These are phyloP conservation scores for Onychomys arenicola DNA, from an alignment of 2,797 vertebrate species.

Conservation along the genomic window DNA sequence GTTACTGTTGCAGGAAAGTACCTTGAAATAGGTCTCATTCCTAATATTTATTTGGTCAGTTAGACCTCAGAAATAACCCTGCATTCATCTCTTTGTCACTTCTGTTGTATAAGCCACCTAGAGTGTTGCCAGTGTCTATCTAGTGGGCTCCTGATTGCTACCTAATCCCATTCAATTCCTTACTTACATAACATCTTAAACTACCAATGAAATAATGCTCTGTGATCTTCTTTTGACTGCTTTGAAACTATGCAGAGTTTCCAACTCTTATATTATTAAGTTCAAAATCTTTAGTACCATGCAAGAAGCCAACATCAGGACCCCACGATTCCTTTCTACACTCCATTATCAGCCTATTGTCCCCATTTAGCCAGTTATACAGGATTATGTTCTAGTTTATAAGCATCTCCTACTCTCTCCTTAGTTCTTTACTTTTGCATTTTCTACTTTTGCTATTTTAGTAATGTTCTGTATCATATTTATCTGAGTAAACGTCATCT, in stretches of 20 bases:
- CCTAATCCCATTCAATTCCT: neutral
- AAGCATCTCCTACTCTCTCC: neutral
- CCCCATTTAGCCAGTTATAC: neutral
- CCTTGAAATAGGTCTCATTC: slow-evolving; percentile 31
- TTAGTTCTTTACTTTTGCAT: neutral
- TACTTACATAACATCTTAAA: neutral
- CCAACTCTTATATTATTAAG: neutral
- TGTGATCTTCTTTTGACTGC: neutral
- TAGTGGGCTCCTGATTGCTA: neutral
- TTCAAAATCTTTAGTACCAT: neutral
- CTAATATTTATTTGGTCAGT: slow-evolving; percentile 50
- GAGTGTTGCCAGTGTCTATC: neutral
- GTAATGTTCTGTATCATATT: neutral
- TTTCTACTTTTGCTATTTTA: neutral
- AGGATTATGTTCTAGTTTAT: neutral
- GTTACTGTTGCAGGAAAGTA: neutral
- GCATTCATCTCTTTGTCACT: neutral
- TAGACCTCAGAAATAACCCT: slow-evolving; percentile 55
- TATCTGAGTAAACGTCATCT: neutral
- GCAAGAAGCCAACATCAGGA: neutral
- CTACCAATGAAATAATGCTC: neutral
- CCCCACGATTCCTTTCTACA: neutral
- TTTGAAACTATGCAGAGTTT: neutral
- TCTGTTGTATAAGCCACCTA: neutral
- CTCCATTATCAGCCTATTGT: neutral